Evolutionary conservation across 2,888 invertebrate genomes (phyloP).

Genomic region (Stenotaenia linearis): DNA sequence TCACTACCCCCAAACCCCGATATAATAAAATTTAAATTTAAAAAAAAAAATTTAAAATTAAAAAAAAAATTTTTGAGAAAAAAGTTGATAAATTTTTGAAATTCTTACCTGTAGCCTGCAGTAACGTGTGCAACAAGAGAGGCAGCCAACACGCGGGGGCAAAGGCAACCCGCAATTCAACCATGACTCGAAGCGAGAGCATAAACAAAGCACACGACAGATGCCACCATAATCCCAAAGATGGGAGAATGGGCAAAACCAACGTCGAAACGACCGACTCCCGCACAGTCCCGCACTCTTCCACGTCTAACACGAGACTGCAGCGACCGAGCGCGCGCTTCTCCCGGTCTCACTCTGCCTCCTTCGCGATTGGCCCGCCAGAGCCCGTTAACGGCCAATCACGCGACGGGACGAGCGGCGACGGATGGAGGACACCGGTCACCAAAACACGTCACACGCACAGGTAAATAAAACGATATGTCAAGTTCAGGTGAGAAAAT

Average conservation of each 20-base stretch:
- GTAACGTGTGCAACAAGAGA: not conserved
- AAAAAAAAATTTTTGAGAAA: too few species aligned
- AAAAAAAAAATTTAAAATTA: too few species aligned
- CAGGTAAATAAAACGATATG: not conserved
- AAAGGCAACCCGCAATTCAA: not conserved
- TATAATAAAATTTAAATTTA: too few species aligned
- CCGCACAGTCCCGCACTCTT: not conserved
- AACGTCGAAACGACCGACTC: not conserved
- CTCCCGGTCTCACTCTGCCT: not conserved
- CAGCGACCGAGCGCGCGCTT: not conserved
- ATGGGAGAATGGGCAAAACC: not conserved
- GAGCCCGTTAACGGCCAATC: not conserved
- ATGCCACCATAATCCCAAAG: not conserved
- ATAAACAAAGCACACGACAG: not conserved
- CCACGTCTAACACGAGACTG: not conserved
- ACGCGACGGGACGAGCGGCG: not conserved
- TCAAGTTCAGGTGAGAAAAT: not conserved
- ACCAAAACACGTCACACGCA: not conserved
- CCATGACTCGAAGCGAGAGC: not conserved
- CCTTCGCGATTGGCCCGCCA: not conserved
- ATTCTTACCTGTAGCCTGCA: not conserved
- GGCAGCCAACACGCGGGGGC: not conserved
- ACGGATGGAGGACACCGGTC: not conserved
- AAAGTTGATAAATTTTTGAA: too few species aligned
- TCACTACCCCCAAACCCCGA: too few species aligned